Conservation (phyloP, 53 echinoderm and acorn worm genomes). For the Temnopleurus reevesii region DNA sequence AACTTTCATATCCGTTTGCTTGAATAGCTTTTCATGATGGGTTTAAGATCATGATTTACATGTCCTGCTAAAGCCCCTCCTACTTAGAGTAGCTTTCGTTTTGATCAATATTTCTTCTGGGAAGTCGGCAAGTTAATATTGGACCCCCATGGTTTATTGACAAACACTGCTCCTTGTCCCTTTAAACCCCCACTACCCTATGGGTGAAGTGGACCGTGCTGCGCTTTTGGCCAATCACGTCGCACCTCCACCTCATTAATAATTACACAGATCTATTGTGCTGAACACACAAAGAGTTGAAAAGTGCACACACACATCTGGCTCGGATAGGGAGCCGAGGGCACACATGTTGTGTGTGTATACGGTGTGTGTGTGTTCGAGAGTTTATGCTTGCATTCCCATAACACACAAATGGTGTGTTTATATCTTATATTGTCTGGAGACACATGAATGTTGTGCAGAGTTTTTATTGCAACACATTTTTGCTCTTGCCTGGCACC, state of each 20-base stretch:
- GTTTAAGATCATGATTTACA: not conserved
- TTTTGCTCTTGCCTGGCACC: not conserved
- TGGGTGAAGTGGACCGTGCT: slow-evolving; percentile 8
- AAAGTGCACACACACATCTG: slow-evolving; percentile 31
- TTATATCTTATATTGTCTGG: not conserved
- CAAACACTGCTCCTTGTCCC: not conserved
- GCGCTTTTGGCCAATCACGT: slow-evolving; percentile 40
- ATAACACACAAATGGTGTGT: not conserved
- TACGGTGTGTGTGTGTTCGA: not conserved
- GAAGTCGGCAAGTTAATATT: not conserved
- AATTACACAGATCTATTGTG: slow-evolving; percentile 51
- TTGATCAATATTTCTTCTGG: not conserved
- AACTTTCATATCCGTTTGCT: not conserved
- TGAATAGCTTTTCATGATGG: not conserved
- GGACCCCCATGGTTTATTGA: slow-evolving; percentile 7
- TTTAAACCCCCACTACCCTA: not conserved
- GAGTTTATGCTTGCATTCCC: not conserved
- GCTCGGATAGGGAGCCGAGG: not conserved
- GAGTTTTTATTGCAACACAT: not conserved
- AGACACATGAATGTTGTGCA: not conserved
- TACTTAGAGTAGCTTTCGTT: not conserved
- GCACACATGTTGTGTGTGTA: slow-evolving; percentile 31
- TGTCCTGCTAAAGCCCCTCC: not conserved
- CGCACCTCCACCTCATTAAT: slow-evolving; percentile 38
- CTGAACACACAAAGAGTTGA: slow-evolving; percentile 39